Percentiles rank a stretch among this genome's conserved stretches.
phyloP scores from a whole-genome alignment of 2,888 invertebrate genomes.

The Cataglyphis altisquamis region DNA sequence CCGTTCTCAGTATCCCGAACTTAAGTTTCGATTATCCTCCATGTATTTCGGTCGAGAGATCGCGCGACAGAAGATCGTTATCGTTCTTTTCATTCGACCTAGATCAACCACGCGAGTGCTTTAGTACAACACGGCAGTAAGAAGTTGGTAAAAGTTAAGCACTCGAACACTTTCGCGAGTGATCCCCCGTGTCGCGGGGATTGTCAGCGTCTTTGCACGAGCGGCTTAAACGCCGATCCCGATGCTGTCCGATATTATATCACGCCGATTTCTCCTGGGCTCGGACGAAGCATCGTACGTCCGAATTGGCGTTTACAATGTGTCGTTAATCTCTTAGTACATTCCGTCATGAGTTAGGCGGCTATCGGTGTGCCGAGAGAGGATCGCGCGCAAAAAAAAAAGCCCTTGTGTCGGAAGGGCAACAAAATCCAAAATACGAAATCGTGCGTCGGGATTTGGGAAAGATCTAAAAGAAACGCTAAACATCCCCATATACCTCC shows the following conservation, averaged over 20 bases:
- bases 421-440: slow-evolving; percentile 7
- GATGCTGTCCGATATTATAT: slow-evolving; percentile 12
- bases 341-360: slow-evolving; percentile 28
- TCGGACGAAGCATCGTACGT: slow-evolving; percentile 22
- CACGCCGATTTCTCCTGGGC: slow-evolving; percentile 25
- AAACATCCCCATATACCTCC: slow-evolving; percentile 39
- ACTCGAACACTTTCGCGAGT: slow-evolving; percentile 31
- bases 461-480: slow-evolving; percentile 18
- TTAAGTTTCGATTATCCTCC: slow-evolving; percentile 12
- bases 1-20: not conserved
- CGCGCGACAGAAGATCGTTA: slow-evolving; percentile 29
- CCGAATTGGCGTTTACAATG: slow-evolving; percentile 17
- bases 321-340: slow-evolving; percentile 31
- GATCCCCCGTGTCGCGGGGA: slow-evolving; percentile 16
- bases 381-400: not conserved
- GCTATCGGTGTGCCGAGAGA: not conserved
- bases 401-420: not conserved
- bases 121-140: slow-evolving; percentile 34
- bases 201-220: slow-evolving; percentile 35
- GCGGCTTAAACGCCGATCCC: slow-evolving; percentile 10
- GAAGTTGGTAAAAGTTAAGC: slow-evolving; percentile 32
- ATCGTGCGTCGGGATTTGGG: not conserved
- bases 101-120: slow-evolving; percentile 46
- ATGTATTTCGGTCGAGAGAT: slow-evolving; percentile 22
- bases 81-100: slow-evolving; percentile 43